Conservation (phyloP, 2,113 vertebrate genomes). For the Psilopogon haemacephalus region DNA sequence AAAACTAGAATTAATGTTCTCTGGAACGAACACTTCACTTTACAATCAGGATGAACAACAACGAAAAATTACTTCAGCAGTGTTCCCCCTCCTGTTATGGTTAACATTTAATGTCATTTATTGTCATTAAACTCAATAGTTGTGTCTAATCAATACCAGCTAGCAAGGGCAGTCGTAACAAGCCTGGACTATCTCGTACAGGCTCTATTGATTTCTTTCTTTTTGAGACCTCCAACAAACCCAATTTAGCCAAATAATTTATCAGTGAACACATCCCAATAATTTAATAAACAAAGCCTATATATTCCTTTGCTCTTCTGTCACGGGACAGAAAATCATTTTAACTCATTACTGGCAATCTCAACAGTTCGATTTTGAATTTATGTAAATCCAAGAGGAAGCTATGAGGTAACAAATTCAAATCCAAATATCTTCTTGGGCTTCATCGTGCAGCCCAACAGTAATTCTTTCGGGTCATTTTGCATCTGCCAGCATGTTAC, state of each 20-base stretch:
- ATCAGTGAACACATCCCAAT: conserved; percentile 25
- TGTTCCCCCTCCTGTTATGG: conserved; percentile 8
- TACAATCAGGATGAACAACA: neutral
- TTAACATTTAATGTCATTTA: conserved; percentile 64
- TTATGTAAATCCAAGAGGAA: conserved; percentile 31
- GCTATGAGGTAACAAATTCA: neutral
- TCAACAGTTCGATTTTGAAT: conserved; percentile 30
- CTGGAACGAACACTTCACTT: neutral
- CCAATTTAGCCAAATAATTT: conserved; percentile 54
- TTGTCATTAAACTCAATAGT: conserved; percentile 58
- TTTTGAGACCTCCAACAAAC: conserved; percentile 21
- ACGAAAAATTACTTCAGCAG: neutral
- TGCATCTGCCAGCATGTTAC: neutral
- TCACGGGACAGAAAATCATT: conserved; percentile 48
- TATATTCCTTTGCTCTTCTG: conserved; percentile 7
- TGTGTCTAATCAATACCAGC: conserved; percentile 53
- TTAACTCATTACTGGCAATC: conserved; percentile 26
- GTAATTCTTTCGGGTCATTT: neutral
- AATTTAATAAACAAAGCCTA: conserved; percentile 61
- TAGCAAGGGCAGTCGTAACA: conserved; percentile 16
- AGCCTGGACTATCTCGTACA: conserved; percentile 41
- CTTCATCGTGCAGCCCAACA: neutral
- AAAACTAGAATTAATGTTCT: conserved; percentile 45
- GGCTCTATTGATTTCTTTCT: conserved; percentile 37
- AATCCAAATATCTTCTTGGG: neutral